phyloP scores from a whole-genome alignment of 2,888 invertebrate genomes.

The Eurytoma californica region DNA sequence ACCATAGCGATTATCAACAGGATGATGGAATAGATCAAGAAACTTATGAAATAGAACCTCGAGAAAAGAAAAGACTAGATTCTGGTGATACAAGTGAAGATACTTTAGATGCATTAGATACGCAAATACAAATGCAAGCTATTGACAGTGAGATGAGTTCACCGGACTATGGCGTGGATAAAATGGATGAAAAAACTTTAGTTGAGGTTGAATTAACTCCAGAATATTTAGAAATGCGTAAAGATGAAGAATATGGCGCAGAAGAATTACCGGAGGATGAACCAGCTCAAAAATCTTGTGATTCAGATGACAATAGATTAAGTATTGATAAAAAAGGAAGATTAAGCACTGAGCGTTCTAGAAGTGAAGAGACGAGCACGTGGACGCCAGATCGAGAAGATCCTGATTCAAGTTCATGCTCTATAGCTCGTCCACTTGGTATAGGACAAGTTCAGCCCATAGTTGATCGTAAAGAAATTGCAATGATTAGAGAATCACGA shows the following conservation, averaged over 20 bases:
- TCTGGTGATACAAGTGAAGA: conserved; percentile 72
- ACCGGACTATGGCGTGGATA: conserved; percentile 71
- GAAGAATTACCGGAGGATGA: conserved; percentile 76
- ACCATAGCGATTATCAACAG: conserved; percentile 62
- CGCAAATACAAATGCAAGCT: conserved; percentile 69
- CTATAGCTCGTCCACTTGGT: conserved; percentile 86
- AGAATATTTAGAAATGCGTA: conserved; percentile 81
- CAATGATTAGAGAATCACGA: conserved; percentile 65
- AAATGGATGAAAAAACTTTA: conserved; percentile 72
- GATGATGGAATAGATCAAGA: conserved; percentile 64
- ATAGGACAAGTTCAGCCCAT: conserved; percentile 79
- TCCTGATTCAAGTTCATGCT: conserved; percentile 80
- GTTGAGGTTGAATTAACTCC: conserved; percentile 79
- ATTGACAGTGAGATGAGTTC: conserved; percentile 72
- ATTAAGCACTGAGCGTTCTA: conserved; percentile 84
- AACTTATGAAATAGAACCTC: conserved; percentile 64
- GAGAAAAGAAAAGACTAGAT: conserved; percentile 68
- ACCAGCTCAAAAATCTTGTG: conserved; percentile 59
- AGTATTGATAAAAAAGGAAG: conserved; percentile 76
- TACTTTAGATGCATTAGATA: conserved; percentile 71
- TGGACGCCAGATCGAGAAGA: conserved; percentile 81
- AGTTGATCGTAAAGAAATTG: conserved; percentile 70
- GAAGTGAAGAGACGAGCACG: conserved; percentile 87
- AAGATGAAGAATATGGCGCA: conserved; percentile 78
- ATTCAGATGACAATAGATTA: conserved; percentile 61